phyloP scores from a whole-genome alignment of 2,797 vertebrate genomes.

The Lycodopsis pacificus region DNA sequence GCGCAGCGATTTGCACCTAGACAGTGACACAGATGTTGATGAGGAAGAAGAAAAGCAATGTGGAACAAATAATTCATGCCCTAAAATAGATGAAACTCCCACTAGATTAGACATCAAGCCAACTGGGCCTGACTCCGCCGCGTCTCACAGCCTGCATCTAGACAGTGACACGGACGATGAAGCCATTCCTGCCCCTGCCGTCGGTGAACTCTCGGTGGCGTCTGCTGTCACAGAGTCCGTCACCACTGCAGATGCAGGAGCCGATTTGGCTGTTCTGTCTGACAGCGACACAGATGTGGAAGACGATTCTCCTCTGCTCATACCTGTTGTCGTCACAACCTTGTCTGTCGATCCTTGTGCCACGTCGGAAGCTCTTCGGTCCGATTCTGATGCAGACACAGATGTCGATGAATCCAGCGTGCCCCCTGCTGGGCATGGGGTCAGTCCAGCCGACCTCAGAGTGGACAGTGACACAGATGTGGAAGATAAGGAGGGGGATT shows the following conservation, averaged over 20 bases:
- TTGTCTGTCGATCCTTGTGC: not conserved
- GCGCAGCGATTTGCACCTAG: conserved; percentile 50
- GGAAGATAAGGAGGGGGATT: conserved; percentile 53
- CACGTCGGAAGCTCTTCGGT: not conserved
- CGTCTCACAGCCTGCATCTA: conserved; percentile 33
- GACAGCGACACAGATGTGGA: conserved; percentile 85
- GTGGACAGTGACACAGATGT: conserved; percentile 64
- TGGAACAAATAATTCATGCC: conserved; percentile 18
- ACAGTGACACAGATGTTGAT: conserved; percentile 79
- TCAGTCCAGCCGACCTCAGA: conserved; percentile 3
- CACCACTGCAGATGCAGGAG: not conserved
- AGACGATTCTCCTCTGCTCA: conserved; percentile 34
- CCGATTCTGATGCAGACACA: conserved; percentile 52
- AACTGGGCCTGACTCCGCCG: conserved; percentile 2
- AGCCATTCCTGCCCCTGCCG: conserved; percentile 18
- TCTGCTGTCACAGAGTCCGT: conserved; percentile 6
- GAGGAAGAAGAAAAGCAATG: conserved; percentile 46
- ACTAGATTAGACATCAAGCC: conserved; percentile 36
- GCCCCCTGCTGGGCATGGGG: not conserved
- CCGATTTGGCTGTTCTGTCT: conserved; percentile 62
- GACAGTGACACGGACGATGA: conserved; percentile 74
- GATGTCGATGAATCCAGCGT: conserved; percentile 43
- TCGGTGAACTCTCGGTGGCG: conserved; percentile 4
- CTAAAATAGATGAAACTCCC: conserved; percentile 33
- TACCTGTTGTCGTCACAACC: conserved; percentile 12